phyloP scores from a whole-genome alignment of 1,140 invertebrate genomes.

The Orchestia grillus region DNA sequence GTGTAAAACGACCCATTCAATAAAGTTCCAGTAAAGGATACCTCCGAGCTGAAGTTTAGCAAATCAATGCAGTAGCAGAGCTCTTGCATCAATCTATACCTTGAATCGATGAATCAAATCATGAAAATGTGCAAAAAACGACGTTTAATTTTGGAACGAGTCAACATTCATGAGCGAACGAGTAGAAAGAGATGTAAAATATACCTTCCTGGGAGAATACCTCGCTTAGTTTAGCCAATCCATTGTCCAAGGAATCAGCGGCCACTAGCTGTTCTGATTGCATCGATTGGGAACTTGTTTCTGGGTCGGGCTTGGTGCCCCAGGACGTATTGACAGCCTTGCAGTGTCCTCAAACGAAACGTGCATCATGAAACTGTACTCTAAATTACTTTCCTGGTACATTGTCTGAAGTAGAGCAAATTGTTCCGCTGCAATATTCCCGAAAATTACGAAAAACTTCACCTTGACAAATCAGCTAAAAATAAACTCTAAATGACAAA shows the following conservation, averaged over 20 bases:
- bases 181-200: not conserved
- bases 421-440: not conserved
- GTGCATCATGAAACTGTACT: not conserved
- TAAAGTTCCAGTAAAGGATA: not conserved
- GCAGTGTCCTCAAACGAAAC: not conserved
- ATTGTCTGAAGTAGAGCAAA: not conserved
- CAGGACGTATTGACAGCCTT: not conserved
- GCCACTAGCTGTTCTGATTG: not conserved
- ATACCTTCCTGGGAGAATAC: not conserved
- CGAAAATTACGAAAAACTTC: not conserved
- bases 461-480: not conserved
- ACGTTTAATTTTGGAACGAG: not conserved
- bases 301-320: not conserved
- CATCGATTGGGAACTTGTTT: not conserved
- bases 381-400: not conserved
- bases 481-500: too few species aligned
- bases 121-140: not conserved
- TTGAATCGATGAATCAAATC: not conserved
- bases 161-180: not conserved
- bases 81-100: not conserved
- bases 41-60: not conserved
- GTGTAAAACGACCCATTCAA: not conserved
- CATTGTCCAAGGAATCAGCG: not conserved
- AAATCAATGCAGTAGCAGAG: not conserved
- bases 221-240: not conserved